Base-by-base conservation (phyloP, 2,888 invertebrate species). In the Chesias legatella region DNA sequence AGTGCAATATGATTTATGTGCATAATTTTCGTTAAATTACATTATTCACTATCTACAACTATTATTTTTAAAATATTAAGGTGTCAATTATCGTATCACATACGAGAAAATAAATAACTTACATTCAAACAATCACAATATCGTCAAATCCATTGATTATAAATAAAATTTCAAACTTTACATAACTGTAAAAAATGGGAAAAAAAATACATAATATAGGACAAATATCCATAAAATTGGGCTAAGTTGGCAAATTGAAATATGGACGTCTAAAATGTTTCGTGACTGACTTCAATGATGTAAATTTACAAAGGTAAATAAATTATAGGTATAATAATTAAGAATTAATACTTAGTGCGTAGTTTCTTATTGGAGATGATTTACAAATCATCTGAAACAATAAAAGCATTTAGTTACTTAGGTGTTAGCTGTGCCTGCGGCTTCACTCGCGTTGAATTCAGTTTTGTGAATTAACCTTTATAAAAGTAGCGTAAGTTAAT, bases 331-430 rank as follows among this genome's bases (percentile, higher is more conserved):
- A 37, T 51, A 53, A 10, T 21, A 51, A 51, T 60, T 56, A 47
- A 58, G 57, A 63, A 56, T 53, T 62, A 66, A 60, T 62, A 63
- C 63, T 65, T 54, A 56, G 56, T 62, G 56, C 43, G 46, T 58
- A 51, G 47, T 33, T 49, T 56, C 50, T 42, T 53, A 54, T 49
- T 49, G 53, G 56, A 48, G 43, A 50, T 56, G 27, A 22, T 39
- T 46, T 48, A 50, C 21, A 40, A 43, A 52, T 44, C 26, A 41
- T 50, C 66, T 66, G 66, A 36, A 66, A 63, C 31, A 30, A 49
- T n/a, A n/a, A n/a, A n/a, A n/a, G n/a, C n/a, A n/a, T n/a, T n/a
- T n/a, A n/a, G n/a, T n/a, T n/a, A n/a, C n/a, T n/a, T n/a, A n/a
- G n/a, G n/a, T n/a, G n/a, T n/a, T n/a, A n/a, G n/a, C n/a, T n/a